Percentiles rank a stretch among this genome's conserved stretches.
These are phyloP conservation scores for Fundulus diaphanus DNA, from an alignment of 2,797 vertebrate species.

Conservation along the genomic window DNA sequence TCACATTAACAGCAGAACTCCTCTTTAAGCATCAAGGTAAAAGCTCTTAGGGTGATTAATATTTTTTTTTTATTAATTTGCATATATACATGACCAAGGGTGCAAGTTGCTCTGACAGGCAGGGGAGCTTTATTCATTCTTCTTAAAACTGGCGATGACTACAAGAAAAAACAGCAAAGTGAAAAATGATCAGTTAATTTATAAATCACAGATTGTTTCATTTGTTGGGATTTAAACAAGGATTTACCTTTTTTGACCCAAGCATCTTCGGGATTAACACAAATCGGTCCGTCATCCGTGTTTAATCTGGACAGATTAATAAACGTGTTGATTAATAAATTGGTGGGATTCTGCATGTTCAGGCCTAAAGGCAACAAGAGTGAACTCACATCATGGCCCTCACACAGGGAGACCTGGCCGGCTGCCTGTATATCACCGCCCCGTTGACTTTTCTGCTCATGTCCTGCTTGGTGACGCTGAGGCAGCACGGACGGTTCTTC, in stretches of 20 bases:
- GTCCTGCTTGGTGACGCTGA: rapidly evolving
- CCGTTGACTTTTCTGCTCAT: constrained; percentile 4
- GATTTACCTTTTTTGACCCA: constrained; percentile 49
- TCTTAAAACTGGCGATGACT: constrained; percentile 12
- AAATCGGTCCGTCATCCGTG: background rate
- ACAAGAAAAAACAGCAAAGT: background rate
- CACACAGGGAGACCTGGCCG: constrained; percentile 35
- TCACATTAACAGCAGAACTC: background rate
- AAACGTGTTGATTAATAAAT: background rate
- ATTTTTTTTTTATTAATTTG: background rate
- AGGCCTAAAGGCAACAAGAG: background rate
- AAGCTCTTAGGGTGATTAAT: background rate
- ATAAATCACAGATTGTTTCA: too few species aligned
- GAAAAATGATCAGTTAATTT: background rate
- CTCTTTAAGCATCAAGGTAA: background rate
- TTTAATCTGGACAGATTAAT: constrained; percentile 21
- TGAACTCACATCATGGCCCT: constrained; percentile 61
- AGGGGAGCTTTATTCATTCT: background rate
- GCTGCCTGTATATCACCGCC: background rate
- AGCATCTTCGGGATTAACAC: constrained; percentile 29
- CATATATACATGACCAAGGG: background rate
- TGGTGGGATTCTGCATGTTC: background rate
- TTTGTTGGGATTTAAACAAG: background rate
- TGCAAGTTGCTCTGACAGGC: background rate
- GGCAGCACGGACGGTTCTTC: constrained; percentile 37